Percentiles rank a stretch among this genome's conserved stretches.
Evolutionary conservation across 2,113 vertebrate species (phyloP).

Genomic region (Pheucticus melanocephalus): DNA sequence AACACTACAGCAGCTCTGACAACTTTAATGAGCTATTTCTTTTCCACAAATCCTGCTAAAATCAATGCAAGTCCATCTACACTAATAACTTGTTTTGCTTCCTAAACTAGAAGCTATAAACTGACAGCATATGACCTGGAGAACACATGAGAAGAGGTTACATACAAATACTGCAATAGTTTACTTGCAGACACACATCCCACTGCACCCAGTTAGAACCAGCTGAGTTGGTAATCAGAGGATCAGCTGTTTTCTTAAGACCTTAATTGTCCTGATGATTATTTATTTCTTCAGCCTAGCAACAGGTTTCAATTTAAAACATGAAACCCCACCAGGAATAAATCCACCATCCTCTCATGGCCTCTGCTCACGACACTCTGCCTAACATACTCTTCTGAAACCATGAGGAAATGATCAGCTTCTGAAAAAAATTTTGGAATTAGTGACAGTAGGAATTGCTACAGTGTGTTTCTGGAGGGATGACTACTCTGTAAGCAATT

Average conservation of each 20-base stretch:
- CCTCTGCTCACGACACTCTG: background rate
- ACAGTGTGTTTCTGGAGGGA: background rate
- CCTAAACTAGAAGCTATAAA: background rate
- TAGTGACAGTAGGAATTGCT: background rate
- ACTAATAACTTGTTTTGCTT: background rate
- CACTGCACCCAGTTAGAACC: background rate
- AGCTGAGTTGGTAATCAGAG: background rate
- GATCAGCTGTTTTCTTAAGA: background rate
- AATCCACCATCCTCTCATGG: background rate
- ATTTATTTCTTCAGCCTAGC: constrained; percentile 26
- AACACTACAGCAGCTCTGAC: background rate
- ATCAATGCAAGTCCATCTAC: background rate
- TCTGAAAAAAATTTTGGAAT: background rate
- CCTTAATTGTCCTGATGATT: background rate
- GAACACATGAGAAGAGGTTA: background rate
- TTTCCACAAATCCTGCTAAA: background rate
- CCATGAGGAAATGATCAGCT: background rate
- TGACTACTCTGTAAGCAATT: background rate
- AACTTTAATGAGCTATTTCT: background rate
- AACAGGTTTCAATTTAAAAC: constrained; percentile 17
- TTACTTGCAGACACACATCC: background rate
- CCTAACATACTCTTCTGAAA: background rate
- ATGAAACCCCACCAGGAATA: background rate
- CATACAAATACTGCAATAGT: background rate
- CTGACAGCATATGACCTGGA: background rate